Percentiles rank a stretch among this genome's conserved stretches.
Evolutionary conservation across 2,888 invertebrate genomes (phyloP).

Genomic region (Acronicta psi): DNA sequence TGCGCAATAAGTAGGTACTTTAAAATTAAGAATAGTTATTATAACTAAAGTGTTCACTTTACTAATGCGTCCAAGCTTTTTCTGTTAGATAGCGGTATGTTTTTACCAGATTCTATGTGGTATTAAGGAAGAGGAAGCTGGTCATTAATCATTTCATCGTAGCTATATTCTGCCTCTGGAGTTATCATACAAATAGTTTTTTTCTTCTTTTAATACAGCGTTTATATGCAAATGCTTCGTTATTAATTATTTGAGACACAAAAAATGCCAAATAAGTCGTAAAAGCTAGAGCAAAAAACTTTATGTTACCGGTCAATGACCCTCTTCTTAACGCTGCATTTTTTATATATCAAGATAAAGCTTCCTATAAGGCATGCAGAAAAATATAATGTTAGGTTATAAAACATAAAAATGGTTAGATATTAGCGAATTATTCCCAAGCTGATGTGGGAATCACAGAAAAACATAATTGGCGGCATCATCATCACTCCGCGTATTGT

Average conservation of each 20-base stretch:
- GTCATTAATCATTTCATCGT: conserved; percentile 65
- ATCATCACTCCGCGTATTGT: conserved; percentile 38
- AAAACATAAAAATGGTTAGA: conserved; percentile 32
- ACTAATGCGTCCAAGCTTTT: conserved; percentile 53
- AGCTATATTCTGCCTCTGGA: conserved; percentile 40
- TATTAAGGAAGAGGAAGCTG: conserved; percentile 61
- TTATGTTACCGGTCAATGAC: conserved; percentile 50
- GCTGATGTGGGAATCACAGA: conserved; percentile 47
- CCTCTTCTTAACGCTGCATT: conserved; percentile 35
- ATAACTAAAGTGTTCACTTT: conserved; percentile 32
- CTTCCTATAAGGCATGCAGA: conserved; percentile 14
- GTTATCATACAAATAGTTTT: conserved; percentile 47
- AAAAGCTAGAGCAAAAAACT: conserved; percentile 43
- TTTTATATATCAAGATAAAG: conserved; percentile 24
- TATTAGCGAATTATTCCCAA: conserved; percentile 33
- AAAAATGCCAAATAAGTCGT: conserved; percentile 51
- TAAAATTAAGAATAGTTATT: conserved; percentile 29
- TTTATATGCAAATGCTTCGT: conserved; percentile 50
- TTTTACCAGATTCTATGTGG: conserved; percentile 42
- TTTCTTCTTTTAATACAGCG: conserved; percentile 39
- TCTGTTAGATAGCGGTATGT: conserved; percentile 47
- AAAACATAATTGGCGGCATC: conserved; percentile 41
- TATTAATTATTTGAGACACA: conserved; percentile 47
- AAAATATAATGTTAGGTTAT: conserved; percentile 27
- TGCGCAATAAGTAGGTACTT: conserved; percentile 32